These are phyloP conservation scores for Ceratitis capitata DNA, from an alignment of 1,140 invertebrate genomes.

Conservation along the genomic window DNA sequence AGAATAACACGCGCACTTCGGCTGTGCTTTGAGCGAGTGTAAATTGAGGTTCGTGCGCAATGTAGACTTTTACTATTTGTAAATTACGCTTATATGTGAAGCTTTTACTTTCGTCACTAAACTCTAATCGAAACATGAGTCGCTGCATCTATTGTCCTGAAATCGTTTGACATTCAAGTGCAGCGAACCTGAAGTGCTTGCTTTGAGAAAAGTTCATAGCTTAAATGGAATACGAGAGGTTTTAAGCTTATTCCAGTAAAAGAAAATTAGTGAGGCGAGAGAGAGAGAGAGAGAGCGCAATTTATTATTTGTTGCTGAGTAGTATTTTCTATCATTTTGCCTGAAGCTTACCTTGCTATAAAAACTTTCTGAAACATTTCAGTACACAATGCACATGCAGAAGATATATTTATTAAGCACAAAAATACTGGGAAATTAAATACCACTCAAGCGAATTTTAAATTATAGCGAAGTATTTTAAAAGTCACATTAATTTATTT, in stretches of 20 bases:
- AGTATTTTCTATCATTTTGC: neutral
- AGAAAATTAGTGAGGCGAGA: neutral
- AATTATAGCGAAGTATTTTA: no score
- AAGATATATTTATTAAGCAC: no score
- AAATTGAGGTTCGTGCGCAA: neutral
- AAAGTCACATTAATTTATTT: no score
- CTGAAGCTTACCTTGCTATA: neutral
- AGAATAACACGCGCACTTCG: neutral
- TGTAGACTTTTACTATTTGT: neutral
- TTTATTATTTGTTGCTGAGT: neutral
- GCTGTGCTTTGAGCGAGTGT: neutral
- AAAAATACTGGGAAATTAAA: no score
- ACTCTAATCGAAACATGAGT: neutral
- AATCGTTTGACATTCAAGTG: neutral
- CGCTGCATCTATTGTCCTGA: neutral
- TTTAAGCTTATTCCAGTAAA: no score
- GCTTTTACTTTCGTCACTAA: neutral
- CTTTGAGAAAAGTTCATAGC: neutral
- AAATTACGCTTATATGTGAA: neutral
- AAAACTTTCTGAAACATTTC: no score
- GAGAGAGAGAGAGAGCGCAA: neutral
- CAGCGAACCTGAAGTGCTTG: neutral
- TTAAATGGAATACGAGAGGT: neutral
- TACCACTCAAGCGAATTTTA: no score
- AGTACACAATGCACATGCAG: no score